phyloP scores from a whole-genome alignment of 2,113 vertebrate genomes.

The Xiphorhynchus elegans region DNA sequence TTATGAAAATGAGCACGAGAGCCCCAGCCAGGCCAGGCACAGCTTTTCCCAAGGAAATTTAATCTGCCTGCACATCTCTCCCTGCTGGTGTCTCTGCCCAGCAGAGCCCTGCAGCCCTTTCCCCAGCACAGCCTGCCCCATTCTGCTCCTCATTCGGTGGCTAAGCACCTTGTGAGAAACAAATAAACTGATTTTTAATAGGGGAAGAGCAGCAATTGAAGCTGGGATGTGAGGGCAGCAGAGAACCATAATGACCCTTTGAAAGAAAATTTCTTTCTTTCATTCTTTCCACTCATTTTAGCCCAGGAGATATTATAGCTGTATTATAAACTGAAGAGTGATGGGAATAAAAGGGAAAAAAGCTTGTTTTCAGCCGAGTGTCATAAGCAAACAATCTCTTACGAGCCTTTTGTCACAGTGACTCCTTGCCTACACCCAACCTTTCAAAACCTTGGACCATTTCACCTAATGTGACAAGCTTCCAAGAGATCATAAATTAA shows the following conservation, averaged over 20 bases:
- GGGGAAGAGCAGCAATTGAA: background rate
- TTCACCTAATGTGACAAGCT: background rate
- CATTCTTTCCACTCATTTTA: background rate
- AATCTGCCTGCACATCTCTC: background rate
- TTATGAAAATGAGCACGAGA: background rate
- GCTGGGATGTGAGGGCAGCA: background rate
- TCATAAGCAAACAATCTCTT: background rate
- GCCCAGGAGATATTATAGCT: background rate
- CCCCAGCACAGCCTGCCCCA: background rate
- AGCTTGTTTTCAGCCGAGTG: background rate
- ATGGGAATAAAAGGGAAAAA: background rate
- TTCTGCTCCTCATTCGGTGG: rapidly evolving
- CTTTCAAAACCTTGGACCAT: background rate
- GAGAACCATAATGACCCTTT: background rate
- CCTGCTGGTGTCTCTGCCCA: background rate
- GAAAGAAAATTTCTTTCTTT: background rate
- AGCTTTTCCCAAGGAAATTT: background rate
- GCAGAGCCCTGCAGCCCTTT: background rate
- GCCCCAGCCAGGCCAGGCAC: background rate
- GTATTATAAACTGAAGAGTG: background rate
- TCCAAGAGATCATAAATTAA: background rate
- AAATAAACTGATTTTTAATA: background rate
- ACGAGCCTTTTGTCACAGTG: background rate
- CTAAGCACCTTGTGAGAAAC: background rate
- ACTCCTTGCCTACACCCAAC: background rate